Base-by-base conservation (phyloP, 2,113 vertebrate genomes). In the Laticauda colubrina region DNA sequence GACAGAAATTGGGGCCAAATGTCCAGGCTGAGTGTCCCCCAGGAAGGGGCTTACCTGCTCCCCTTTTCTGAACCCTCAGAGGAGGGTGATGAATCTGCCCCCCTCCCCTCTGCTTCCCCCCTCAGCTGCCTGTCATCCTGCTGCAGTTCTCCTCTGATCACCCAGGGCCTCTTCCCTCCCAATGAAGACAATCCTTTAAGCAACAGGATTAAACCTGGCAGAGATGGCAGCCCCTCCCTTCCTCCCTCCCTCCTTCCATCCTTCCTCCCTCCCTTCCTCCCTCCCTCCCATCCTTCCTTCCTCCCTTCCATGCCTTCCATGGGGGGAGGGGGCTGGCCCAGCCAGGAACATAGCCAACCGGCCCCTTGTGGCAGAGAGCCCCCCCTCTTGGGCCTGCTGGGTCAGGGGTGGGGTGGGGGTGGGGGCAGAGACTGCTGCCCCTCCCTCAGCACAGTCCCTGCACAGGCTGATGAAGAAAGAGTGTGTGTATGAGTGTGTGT, bases 31-130 rank as follows among this genome's bases (percentile, higher is more conserved):
- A 20, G 24, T 10, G 18, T 54, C 96, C 96, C 96, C 96, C 97
- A 94, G 96, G 96, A 96, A 96, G 97, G 96, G 26, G 10, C 15
- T 43, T 20, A 95, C 95, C 95, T 95, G 95, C 97, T 97, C 97
- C 97, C 97, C 98, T 95, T 97, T 97, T 98, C 56, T 98, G 98
- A 97, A 98, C 98, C 97, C 98, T 98, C 48, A 97, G 97, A 51
- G 48, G 97, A 98, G 97, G 95, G 97, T 98, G 97, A 98, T 98
- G 98, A 98, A 98, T 98, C 98, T 98, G 98, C 98, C 98, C 98
- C 7, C 85, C 45, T 97, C 97, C 96, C 98, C 94, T 97, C 95
- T 93, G 94, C 54, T 94, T 94, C 95, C 85, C 85, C 96, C 96
- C 96, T 96, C 97, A 4, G 29, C 97, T 96, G 97, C 98, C 97